Conservation (phyloP, 2,113 vertebrate species). For the Anser brachyrhynchus region DNA sequence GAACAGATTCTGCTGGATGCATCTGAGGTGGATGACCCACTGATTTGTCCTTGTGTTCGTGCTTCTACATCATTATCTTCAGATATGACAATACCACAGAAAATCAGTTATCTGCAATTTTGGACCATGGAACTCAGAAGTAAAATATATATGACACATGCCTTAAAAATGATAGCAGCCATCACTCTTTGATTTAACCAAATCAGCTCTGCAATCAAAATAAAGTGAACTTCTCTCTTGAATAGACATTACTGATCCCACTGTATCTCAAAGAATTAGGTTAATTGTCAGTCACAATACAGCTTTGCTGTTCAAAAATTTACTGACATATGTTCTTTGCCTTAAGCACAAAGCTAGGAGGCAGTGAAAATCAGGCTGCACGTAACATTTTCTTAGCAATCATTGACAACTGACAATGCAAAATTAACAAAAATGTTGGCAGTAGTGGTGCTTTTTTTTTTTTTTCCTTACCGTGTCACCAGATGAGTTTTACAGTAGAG, state of each 20-base stretch:
- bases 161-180: slow-evolving; percentile 30
- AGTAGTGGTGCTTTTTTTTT: neutral
- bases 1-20: neutral
- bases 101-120: neutral
- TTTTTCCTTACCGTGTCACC: neutral
- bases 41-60: neutral
- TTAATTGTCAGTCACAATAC: slow-evolving; percentile 10
- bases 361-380: neutral
- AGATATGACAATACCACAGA: neutral
- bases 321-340: slow-evolving; percentile 18
- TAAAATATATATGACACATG: slow-evolving; percentile 23
- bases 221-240: slow-evolving; percentile 5
- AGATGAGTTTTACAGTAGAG: neutral
- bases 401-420: neutral
- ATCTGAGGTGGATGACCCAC: neutral
- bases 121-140: neutral
- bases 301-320: slow-evolving; percentile 13
- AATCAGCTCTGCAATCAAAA: slow-evolving; percentile 27
- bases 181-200: slow-evolving; percentile 14
- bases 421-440: neutral
- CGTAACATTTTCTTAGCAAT: neutral
- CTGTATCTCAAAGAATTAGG: slow-evolving; percentile 36
- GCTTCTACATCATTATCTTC: neutral
- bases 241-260: neutral
- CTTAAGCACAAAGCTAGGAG: neutral